Conservation (phyloP, 2,888 invertebrate genomes). For the Seladonia tumulorum region DNA sequence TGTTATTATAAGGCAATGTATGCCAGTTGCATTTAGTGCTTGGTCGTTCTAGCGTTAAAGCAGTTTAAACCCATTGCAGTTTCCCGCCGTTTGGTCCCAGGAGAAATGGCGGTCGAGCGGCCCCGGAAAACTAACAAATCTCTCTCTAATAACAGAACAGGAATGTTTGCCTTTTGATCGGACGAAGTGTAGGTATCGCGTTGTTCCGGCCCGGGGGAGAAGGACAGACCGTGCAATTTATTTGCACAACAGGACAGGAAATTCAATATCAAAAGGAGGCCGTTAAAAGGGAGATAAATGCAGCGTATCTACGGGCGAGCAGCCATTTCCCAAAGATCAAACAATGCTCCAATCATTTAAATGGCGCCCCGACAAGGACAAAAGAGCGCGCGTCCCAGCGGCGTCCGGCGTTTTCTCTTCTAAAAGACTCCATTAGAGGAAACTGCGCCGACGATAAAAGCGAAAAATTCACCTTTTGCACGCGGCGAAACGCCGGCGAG, state of each 20-base stretch:
- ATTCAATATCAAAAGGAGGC: neutral
- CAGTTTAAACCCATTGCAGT: neutral
- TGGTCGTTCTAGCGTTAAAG: no score
- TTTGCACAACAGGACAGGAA: neutral
- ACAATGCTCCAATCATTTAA: slow-evolving; percentile 9
- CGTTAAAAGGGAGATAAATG: slow-evolving; percentile 1
- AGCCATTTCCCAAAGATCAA: neutral
- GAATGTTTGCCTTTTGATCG: neutral
- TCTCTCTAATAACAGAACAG: neutral
- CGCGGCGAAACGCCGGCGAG: neutral
- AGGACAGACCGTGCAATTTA: neutral
- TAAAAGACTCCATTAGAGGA: neutral
- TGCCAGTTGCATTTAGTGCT: no score
- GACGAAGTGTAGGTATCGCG: neutral
- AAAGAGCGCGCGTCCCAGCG: neutral
- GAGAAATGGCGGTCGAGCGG: neutral
- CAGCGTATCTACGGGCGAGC: neutral
- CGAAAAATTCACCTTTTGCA: neutral
- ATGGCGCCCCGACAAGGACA: neutral
- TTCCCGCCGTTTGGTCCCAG: neutral
- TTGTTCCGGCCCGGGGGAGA: neutral
- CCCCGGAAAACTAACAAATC: neutral
- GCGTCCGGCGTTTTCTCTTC: neutral
- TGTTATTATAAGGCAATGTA: no score
- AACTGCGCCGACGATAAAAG: neutral